Evolutionary conservation across 37 sponge, comb jelly and placozoan species (phyloP), one percentile per base, ranked within the genome.

Genomic region (Hormiphora californensis): DNA sequence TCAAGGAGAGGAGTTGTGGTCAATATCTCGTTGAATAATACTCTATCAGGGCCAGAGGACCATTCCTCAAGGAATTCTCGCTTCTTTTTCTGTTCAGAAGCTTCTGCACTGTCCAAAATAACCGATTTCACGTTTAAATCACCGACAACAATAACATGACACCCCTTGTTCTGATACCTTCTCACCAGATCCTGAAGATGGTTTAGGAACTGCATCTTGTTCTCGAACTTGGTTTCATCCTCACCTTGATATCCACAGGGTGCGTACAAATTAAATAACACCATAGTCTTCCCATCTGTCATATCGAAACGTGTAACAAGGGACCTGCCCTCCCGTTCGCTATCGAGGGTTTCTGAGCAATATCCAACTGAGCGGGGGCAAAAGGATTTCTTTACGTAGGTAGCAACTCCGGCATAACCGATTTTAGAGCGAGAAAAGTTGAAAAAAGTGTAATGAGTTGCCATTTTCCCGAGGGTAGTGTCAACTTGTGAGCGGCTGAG

Each of bases 1-100:
- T 96, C 97, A 51, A 94, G 54, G 0, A 95, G 67, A 57, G 1
- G 39, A 88, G 46, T 22, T 51, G n/a, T n/a, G 23, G 40, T 28
- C 8, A 73, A 36, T 19, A 73, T 40, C 12, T 22, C 12, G 7
- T 73, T 73, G 23, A 73, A 73, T 1, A 73, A 19, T 11, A 19
- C 1, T 73, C 12, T 73, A 73, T 73, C 81, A 25, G n/a, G 9
- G 2, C 23, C 12, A 40, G 39, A 36, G 12, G 40, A 2, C 81
- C 81, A 73, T n/a, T 11, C 23, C 4, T 21, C 23, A 21, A 73
- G 0, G 43, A 73, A 73, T 19, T 41, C 25, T 1, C 17, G 2
- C 40, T 73, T 41, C 21, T 40, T n/a, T 17, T 46, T 73, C 17
- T 73, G 40, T 33, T 73, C 81, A 40, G 23, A 73, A n/a, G 81